Base-by-base conservation (phyloP, 2,888 invertebrate genomes). In the Xestobium rufovillosum region DNA sequence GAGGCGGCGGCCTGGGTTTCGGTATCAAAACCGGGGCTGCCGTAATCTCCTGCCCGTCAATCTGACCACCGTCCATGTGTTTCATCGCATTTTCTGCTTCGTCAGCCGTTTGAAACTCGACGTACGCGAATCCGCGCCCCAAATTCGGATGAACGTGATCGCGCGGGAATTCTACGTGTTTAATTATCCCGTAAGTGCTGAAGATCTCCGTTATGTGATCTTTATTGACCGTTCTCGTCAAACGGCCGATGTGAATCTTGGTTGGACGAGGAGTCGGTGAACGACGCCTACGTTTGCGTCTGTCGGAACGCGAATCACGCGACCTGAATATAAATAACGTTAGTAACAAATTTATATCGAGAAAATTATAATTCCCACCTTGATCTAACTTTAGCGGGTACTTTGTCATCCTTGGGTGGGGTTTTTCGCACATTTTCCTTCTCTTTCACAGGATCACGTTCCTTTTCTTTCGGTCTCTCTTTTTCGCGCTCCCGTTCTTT, bases 21-120 rank as follows among this genome's bases (percentile, higher is more conserved):
- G 82, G 84, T 34, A 89, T 71, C 58, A 94, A 69, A 42, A 96
- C 91, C n/a, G 94, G 89, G 25, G 92, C 90, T 17, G 90, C 92
- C 13, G 91, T 89, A 34, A 97, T 86, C 69, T 94, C 94, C 64
- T 92, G 90, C 10, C 91, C 91, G 69, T 95, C 94, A 57, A 96
- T 87, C 69, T 95, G 94, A 36, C 92, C 98, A 60, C 96, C 97
- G 68, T 98, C 96, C 97, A 98, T 97, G 60, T 96, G 92, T 65
- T 96, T 96, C 81, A 97, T 90, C 1, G 97, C 97, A 64, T 94
- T 92, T 62, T 96, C 95, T 12, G 97, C 96, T 65, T 96, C 95
- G 50, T 96, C 96, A 0, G 92, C 75, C 36, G 81, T 89, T 47
- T 80, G 83, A 66, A 86, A 98, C 58, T 98, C 97, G 2, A 98